These are phyloP conservation scores for Sphenodon punctatus DNA, from an alignment of 2,797 vertebrate genomes.

Conservation along the genomic window DNA sequence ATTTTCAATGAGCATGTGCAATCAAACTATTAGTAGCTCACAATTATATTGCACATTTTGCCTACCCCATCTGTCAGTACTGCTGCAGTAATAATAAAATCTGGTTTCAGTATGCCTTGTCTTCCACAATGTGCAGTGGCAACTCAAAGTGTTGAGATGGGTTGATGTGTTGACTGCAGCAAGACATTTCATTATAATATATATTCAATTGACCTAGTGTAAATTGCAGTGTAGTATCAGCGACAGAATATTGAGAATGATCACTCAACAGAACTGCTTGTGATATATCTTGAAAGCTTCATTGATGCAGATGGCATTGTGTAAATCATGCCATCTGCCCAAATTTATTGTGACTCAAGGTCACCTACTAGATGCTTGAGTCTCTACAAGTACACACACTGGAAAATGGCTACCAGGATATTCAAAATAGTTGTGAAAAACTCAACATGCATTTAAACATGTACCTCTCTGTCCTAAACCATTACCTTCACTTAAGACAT, in stretches of 20 bases:
- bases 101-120: not conserved
- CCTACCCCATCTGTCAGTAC: not conserved
- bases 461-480: not conserved
- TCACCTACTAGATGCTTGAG: no score
- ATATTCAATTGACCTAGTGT: not conserved
- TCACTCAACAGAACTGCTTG: not conserved
- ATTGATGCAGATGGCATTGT: not conserved
- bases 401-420: not conserved
- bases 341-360: no score
- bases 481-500: not conserved
- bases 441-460: not conserved
- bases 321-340: not conserved
- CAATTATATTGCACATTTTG: not conserved
- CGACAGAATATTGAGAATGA: not conserved
- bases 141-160: not conserved
- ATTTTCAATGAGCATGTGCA: not conserved
- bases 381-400: not conserved
- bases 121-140: not conserved
- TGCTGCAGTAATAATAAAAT: not conserved
- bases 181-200: not conserved
- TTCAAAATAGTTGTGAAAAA: not conserved
- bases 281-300: not conserved
- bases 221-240: not conserved
- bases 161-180: not conserved
- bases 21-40: not conserved